phyloP scores from a whole-genome alignment of 2,113 vertebrate genomes.

The Bos javanicus region DNA sequence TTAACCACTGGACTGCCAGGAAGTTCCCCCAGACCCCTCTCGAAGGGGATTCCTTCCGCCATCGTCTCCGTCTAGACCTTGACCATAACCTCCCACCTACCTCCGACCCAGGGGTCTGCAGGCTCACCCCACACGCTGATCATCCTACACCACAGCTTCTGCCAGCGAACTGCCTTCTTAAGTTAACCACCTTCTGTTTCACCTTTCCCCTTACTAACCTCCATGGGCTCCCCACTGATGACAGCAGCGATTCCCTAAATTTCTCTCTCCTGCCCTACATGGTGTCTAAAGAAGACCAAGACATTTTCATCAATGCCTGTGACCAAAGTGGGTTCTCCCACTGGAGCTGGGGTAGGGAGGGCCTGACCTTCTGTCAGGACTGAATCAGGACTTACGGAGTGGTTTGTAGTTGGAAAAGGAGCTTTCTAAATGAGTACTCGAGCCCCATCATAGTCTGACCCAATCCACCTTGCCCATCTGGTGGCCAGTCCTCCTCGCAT shows the following conservation, averaged over 20 bases:
- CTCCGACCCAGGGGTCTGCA: not conserved
- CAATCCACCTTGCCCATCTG: too few relatives aligned
- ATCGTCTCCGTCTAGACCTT: not conserved
- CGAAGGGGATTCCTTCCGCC: not conserved
- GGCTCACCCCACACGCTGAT: not conserved
- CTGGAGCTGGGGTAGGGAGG: not conserved
- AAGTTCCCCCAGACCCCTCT: not conserved
- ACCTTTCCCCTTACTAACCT: not conserved
- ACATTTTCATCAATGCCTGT: not conserved
- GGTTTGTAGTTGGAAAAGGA: not conserved
- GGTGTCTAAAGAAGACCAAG: not conserved
- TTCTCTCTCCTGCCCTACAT: not conserved
- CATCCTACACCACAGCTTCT: not conserved
- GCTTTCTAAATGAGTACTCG: not conserved
- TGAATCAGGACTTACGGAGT: not conserved
- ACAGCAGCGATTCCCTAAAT: not conserved
- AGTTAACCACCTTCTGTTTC: not conserved
- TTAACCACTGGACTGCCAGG: not conserved
- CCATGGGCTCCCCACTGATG: not conserved
- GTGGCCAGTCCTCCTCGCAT: fast-evolving
- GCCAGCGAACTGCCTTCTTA: not conserved
- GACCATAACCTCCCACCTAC: not conserved
- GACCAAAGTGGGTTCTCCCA: not conserved
- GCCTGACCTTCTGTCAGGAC: too few relatives aligned
- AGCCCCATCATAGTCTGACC: not conserved